Evolutionary conservation across 2,888 invertebrate species (phyloP), one percentile per base, ranked within the genome.

Genomic region (Escarpia spicata): DNA sequence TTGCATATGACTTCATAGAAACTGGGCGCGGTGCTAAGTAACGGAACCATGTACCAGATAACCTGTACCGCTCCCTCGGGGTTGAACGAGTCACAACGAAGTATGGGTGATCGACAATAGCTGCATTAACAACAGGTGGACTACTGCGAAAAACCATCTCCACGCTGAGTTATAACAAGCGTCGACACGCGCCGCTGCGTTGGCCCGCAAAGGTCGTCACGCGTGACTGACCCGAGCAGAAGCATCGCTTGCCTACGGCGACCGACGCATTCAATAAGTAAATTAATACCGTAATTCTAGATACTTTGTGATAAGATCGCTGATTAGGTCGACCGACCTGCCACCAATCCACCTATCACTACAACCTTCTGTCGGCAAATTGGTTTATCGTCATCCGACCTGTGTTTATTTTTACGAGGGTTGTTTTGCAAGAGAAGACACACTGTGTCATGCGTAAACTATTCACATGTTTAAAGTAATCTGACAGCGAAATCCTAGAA

Each of bases 131-230:
- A 75, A 75, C 75, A 75, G n/a, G 75, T 75, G 75, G 75, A n/a
- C n/a, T 75, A 75, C 75, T 19, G 75, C 1, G 75, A 75, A 75
- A 75, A 15, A 19, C 75, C 75, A 75, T 75, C 19, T 75, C 75
- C 75, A 75, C 75, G 75, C 75, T 75, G 75, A 75, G 75, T 75
- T n/a, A 75, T 75, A 75, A 75, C 75, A 75, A 75, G 75, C 75
- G 75, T 75, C 75, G 75, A 75, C 75, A 75, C 75, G 75, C 75
- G 6, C 75, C 26, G 75, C 75, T 75, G 75, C 19, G 75, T 26
- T 75, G 75, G 75, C 75, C 75, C 15, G 75, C 75, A 75, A 75
- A 75, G 75, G 75, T 75, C 75, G 75, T 75, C 75, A 75, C 26
- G 75, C 75, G 75, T 26, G 75, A 26, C 75, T 75, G 75, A 75